phyloP scores from a whole-genome alignment of 2,113 vertebrate genomes.

The Psittacula cyanocephala region DNA sequence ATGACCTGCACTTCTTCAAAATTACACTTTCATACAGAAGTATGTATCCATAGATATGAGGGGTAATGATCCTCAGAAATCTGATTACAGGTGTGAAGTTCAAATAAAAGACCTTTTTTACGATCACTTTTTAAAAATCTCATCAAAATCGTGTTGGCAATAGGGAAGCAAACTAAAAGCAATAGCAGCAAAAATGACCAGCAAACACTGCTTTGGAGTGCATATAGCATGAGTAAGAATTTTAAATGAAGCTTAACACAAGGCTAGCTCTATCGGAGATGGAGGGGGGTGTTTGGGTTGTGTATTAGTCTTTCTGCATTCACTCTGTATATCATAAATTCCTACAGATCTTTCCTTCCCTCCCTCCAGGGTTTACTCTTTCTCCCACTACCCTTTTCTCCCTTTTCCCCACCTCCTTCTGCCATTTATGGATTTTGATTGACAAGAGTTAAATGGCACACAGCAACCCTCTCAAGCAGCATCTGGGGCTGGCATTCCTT shows the following conservation, averaged over 20 bases:
- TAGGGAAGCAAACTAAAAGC: not conserved
- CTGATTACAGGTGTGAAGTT: not conserved
- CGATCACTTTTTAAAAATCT: not conserved
- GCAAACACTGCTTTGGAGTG: not conserved
- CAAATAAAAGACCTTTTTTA: not conserved
- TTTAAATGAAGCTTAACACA: not conserved
- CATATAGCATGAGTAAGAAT: not conserved
- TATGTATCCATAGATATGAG: not conserved
- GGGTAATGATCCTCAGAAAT: not conserved
- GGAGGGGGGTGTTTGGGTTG: not conserved
- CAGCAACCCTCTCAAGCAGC: not conserved
- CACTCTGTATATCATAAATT: not conserved
- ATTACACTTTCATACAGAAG: not conserved
- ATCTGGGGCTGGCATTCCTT: not conserved
- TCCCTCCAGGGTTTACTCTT: not conserved
- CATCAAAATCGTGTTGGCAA: not conserved
- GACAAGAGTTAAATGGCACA: not conserved
- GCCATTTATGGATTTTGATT: conserved; percentile 46
- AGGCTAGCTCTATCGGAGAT: not conserved
- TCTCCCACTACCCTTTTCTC: not conserved
- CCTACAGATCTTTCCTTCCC: conserved; percentile 1
- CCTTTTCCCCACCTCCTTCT: not conserved
- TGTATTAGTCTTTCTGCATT: not conserved
- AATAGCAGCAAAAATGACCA: not conserved
- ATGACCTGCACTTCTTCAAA: not conserved